Conservation (phyloP, 2,888 invertebrate genomes). For the Sinotaia quadrata region DNA sequence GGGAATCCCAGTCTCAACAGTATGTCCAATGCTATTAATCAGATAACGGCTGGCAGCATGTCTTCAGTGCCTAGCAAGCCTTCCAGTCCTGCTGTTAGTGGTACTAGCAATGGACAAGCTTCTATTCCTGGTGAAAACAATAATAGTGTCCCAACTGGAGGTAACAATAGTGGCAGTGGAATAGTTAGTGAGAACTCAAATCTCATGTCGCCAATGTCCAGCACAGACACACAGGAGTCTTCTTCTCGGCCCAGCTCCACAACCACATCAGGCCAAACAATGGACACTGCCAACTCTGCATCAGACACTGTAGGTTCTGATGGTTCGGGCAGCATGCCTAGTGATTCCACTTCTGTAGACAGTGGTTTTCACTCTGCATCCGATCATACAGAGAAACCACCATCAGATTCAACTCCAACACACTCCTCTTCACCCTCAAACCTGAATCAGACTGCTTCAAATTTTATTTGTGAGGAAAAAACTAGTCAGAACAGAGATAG, state of each 20-base stretch:
- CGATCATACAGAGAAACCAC: constrained; percentile 35
- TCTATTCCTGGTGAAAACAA: constrained; percentile 2
- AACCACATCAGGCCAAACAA: constrained; percentile 34
- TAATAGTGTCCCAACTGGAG: not conserved
- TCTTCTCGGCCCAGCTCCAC: constrained; percentile 34
- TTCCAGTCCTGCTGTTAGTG: constrained; percentile 20
- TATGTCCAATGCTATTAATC: constrained; percentile 45
- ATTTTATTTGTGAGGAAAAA: constrained; percentile 7
- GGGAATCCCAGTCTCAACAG: constrained; percentile 43
- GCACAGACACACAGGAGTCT: constrained; percentile 35
- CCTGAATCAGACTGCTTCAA: constrained; percentile 2
- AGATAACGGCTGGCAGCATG: constrained; percentile 35
- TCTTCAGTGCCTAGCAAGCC: constrained; percentile 24
- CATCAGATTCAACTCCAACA: constrained; percentile 28
- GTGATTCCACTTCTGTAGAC: constrained; percentile 41
- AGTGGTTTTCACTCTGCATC: constrained; percentile 41
- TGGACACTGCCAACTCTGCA: constrained; percentile 18
- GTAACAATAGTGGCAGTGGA: not conserved
- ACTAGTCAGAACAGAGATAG: constrained; percentile 29
- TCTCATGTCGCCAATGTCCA: constrained; percentile 34
- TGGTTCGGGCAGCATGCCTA: constrained; percentile 38
- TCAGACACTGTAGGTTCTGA: constrained; percentile 33
- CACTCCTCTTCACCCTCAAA: constrained; percentile 22
- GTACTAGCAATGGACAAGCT: not conserved
- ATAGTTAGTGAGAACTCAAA: not conserved